phyloP scores from a whole-genome alignment of 2,888 invertebrate genomes.

The Anorthoa munda region DNA sequence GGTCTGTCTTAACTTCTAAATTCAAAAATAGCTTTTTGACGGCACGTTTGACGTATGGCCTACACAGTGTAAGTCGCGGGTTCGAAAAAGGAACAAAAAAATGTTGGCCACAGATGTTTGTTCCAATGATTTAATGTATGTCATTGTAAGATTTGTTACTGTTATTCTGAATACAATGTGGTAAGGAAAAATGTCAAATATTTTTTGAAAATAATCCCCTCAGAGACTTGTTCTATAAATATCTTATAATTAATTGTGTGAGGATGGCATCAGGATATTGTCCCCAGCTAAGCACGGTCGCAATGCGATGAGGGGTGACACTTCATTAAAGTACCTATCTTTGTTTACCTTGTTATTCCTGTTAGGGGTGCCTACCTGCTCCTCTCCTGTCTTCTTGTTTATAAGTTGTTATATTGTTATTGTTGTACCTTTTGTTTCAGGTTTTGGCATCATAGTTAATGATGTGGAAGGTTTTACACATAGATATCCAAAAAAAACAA shows the following conservation, averaged over 20 bases:
- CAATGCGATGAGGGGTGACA: conserved; percentile 50
- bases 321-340: conserved; percentile 46
- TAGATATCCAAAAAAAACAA: too few species aligned
- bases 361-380: conserved; percentile 3
- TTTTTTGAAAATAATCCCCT: conserved; percentile 4
- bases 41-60: not conserved
- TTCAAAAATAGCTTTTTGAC: not conserved
- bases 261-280: conserved; percentile 32
- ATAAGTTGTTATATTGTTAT: not conserved
- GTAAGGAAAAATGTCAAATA: conserved; percentile 4
- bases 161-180: not conserved
- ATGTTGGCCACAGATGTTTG: not conserved
- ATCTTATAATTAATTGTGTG: conserved; percentile 47
- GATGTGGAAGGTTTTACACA: too few species aligned
- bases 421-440: too few species aligned
- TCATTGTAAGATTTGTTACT: conserved; percentile 16
- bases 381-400: not conserved
- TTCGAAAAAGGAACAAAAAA: conserved; percentile 3
- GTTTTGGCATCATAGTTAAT: too few species aligned
- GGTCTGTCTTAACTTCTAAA: not conserved
- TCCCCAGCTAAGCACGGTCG: conserved; percentile 43
- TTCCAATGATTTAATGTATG: not conserved
- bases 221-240: conserved; percentile 27
- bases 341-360: conserved; percentile 37
- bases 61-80: not conserved